Conservation (phyloP, 2,113 vertebrate species). For the Tapirus terrestris region DNA sequence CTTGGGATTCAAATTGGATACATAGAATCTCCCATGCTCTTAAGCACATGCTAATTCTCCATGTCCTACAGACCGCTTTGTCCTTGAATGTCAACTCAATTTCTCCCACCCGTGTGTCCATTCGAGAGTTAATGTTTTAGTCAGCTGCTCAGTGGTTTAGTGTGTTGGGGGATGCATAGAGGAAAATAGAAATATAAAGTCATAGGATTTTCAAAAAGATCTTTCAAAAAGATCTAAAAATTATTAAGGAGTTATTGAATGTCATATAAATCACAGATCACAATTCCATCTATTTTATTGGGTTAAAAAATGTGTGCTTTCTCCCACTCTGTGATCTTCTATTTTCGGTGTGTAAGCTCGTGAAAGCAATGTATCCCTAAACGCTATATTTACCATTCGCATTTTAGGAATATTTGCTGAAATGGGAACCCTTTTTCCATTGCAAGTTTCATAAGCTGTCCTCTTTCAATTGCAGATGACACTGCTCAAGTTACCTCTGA, state of each 20-base stretch:
- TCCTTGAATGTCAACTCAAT: neutral
- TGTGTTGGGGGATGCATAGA: neutral
- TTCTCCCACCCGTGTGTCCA: neutral
- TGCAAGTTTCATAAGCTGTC: slow-evolving; percentile 36
- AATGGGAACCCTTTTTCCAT: neutral
- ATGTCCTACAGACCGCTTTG: neutral
- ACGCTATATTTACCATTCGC: neutral
- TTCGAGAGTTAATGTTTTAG: neutral
- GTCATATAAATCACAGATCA: neutral
- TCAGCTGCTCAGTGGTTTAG: neutral
- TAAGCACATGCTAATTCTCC: neutral
- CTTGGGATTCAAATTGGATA: neutral
- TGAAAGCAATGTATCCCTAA: neutral
- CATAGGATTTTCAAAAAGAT: neutral
- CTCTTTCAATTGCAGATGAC: slow-evolving; percentile 89
- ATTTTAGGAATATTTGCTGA: neutral
- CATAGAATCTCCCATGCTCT: neutral
- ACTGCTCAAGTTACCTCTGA: slow-evolving; percentile 92
- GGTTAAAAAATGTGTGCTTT: neutral
- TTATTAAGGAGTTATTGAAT: neutral
- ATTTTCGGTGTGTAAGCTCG: neutral
- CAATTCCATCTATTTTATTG: neutral
- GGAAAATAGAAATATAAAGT: neutral
- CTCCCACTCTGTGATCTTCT: fast-evolving
- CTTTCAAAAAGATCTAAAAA: neutral